Evolutionary conservation across 2,113 vertebrate genomes (phyloP).

Genomic region (Xyrauchen texanus): DNA sequence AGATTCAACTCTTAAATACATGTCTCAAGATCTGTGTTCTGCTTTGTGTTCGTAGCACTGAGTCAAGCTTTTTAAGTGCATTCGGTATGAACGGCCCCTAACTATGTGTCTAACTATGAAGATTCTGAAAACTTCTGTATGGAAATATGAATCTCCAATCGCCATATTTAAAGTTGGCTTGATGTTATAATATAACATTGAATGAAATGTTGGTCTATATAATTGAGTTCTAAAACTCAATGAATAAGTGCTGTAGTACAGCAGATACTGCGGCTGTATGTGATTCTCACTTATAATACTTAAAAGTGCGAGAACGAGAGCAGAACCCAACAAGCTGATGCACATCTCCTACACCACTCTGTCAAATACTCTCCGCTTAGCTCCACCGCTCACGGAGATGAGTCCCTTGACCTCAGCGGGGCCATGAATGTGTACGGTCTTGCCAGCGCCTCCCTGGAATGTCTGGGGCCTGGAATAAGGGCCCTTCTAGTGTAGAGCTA

Average conservation of each 20-base stretch:
- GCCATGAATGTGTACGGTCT: constrained; percentile 42
- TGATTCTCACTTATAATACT: constrained; percentile 6
- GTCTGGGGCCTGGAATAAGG: constrained; percentile 31
- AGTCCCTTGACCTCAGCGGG: constrained; percentile 31
- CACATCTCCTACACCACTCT: constrained; percentile 51
- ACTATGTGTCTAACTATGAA: too few relatives aligned
- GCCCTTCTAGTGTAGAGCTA: constrained; percentile 48
- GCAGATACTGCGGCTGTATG: neutral
- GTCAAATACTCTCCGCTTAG: constrained; percentile 58
- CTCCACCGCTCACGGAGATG: constrained; percentile 23
- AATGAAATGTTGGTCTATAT: too few relatives aligned
- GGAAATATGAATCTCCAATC: too few relatives aligned
- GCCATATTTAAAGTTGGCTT: too few relatives aligned
- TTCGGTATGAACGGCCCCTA: too few relatives aligned
- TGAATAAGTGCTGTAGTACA: neutral
- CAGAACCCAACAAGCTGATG: constrained; percentile 54
- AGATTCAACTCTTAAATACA: too few relatives aligned
- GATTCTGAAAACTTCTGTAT: too few relatives aligned
- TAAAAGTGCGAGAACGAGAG: neutral
- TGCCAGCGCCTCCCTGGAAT: constrained; percentile 64
- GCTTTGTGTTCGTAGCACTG: too few relatives aligned
- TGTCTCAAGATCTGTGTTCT: too few relatives aligned
- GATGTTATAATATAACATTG: too few relatives aligned
- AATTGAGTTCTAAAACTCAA: neutral
- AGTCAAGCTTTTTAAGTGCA: too few relatives aligned